Evolutionary conservation across 2,113 vertebrate species (phyloP).

Genomic region (Corynorhinus townsendii): DNA sequence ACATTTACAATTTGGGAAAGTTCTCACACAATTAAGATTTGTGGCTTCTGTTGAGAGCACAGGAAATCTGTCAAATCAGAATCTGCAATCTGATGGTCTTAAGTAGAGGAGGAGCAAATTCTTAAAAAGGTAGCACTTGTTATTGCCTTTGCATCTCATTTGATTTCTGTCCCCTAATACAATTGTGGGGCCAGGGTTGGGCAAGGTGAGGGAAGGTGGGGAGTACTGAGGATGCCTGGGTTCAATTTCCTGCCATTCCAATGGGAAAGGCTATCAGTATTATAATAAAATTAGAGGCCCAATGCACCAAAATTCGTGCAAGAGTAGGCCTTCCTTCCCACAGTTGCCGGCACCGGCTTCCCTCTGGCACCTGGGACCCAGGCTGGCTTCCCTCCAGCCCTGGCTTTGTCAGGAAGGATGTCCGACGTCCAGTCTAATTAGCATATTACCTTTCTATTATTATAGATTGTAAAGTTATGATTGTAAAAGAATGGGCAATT

Average conservation of each 20-base stretch:
- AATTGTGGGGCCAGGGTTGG: not conserved
- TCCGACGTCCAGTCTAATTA: too few species aligned
- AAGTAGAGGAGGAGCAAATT: not conserved
- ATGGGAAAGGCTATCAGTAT: not conserved
- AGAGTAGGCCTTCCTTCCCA: too few species aligned
- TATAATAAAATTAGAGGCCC: too few species aligned
- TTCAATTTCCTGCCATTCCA: not conserved
- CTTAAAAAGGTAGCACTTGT: not conserved
- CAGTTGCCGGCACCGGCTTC: too few species aligned
- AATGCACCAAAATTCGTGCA: too few species aligned
- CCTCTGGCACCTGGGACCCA: too few species aligned
- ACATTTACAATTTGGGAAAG: not conserved
- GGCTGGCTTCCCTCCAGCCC: too few species aligned
- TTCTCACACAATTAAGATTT: not conserved
- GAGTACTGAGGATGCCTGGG: not conserved
- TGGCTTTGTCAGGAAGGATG: too few species aligned
- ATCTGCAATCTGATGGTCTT: not conserved
- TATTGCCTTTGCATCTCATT: not conserved
- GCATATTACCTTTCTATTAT: too few species aligned
- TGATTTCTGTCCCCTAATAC: not conserved
- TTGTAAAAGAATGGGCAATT: not conserved
- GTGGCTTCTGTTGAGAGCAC: not conserved
- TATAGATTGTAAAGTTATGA: not conserved
- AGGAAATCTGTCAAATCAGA: not conserved
- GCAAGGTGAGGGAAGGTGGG: accelerated